These are phyloP conservation scores for Hermaeophaga mercurialis DNA, from an alignment of 2,888 invertebrate species.

Conservation along the genomic window DNA sequence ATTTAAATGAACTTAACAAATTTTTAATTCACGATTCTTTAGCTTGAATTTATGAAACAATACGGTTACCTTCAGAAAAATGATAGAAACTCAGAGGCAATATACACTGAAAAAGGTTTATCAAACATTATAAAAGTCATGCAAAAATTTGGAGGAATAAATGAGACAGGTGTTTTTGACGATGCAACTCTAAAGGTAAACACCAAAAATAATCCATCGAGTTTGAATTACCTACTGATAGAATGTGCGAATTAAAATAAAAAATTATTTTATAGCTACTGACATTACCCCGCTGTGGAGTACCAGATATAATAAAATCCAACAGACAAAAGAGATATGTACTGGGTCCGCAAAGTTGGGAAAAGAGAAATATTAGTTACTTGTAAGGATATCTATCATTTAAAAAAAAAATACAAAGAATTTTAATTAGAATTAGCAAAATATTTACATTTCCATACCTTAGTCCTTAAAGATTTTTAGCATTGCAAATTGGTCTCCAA, in stretches of 20 bases:
- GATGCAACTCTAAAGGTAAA: conserved; percentile 66
- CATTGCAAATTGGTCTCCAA: conserved; percentile 71
- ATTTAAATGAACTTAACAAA: not conserved
- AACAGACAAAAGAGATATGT: conserved; percentile 64
- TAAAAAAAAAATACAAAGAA: not conserved
- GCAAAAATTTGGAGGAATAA: conserved; percentile 74
- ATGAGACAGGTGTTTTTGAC: conserved; percentile 72
- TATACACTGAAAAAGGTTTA: conserved; percentile 68
- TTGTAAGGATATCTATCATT: conserved; percentile 60
- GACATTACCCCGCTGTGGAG: conserved; percentile 71
- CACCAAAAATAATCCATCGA: not conserved
- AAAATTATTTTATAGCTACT: conserved; percentile 66
- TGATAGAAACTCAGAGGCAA: conserved; percentile 62
- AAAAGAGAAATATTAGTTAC: conserved; percentile 69
- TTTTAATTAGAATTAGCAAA: conserved; percentile 5
- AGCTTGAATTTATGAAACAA: conserved; percentile 71
- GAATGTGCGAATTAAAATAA: no score
- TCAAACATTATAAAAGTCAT: conserved; percentile 68
- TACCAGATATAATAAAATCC: conserved; percentile 65
- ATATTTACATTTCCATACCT: not conserved
- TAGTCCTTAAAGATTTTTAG: conserved; percentile 55
- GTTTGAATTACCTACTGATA: no score
- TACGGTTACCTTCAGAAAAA: conserved; percentile 70
- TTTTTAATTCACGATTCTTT: conserved; percentile 5
- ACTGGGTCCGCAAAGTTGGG: conserved; percentile 70